Percentiles rank a stretch among this genome's conserved stretches.
These are phyloP conservation scores for Cotesia glomerata DNA, from an alignment of 1,140 invertebrate genomes.

Conservation along the genomic window DNA sequence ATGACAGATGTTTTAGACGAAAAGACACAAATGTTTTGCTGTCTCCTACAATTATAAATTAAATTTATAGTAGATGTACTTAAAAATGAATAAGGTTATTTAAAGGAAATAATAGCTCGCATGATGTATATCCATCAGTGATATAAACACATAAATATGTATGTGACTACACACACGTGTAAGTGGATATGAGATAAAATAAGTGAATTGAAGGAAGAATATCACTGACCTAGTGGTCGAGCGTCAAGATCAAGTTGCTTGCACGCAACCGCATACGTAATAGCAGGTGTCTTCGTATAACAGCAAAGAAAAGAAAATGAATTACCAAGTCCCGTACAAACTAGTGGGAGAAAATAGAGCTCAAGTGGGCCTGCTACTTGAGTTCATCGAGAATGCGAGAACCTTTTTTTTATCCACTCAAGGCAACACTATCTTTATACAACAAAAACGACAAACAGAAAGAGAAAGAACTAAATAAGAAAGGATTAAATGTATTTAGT, in stretches of 20 bases:
- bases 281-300: constrained; percentile 19
- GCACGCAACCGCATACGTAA: constrained; percentile 23
- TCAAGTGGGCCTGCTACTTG: background rate
- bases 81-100: no score
- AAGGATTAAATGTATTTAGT: no score
- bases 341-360: background rate
- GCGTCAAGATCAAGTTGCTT: constrained; percentile 23
- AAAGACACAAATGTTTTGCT: no score
- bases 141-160: no score
- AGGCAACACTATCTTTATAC: background rate
- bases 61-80: no score
- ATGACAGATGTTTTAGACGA: no score
- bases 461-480: background rate
- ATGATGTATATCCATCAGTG: no score
- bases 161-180: no score
- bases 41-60: no score
- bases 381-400: constrained; percentile 4
- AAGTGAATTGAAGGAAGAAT: constrained; percentile 5
- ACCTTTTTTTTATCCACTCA: background rate
- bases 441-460: background rate
- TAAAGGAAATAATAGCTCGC: no score
- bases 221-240: constrained; percentile 20
- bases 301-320: constrained; percentile 17
- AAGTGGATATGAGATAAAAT: background rate
- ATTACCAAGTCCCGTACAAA: constrained; percentile 16